Evolutionary conservation across 2,797 vertebrate genomes (phyloP).

Genomic region (Gallirallus australis): DNA sequence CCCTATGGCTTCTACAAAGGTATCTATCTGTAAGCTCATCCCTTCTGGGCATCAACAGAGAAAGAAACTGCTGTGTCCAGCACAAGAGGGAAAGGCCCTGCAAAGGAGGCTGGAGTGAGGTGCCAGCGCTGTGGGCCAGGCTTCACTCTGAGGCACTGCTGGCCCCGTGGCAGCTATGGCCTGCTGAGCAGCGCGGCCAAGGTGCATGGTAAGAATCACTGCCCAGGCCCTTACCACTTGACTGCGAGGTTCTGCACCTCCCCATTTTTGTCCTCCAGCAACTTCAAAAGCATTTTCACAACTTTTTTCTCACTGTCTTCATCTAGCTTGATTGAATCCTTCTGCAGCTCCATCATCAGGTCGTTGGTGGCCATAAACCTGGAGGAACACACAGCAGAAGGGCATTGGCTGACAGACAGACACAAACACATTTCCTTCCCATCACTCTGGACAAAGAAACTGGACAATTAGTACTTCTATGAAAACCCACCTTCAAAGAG

Average conservation of each 20-base stretch:
- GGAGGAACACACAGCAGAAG: background rate
- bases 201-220: background rate
- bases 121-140: background rate
- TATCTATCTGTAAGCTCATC: background rate
- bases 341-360: conserved; percentile 95
- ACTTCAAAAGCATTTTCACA: conserved; percentile 90
- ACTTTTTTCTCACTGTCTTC: conserved; percentile 96
- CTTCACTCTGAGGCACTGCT: fast-evolving
- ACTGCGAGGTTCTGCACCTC: conserved; percentile 97
- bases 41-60: background rate
- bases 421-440: background rate
- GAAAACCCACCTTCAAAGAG: background rate
- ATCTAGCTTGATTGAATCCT: conserved; percentile 94
- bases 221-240: conserved; percentile 85
- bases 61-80: background rate
- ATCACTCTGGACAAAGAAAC: background rate
- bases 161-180: no score
- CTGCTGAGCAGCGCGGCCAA: background rate
- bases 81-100: background rate
- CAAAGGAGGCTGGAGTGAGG: background rate
- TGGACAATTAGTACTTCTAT: background rate
- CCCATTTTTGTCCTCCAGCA: conserved; percentile 95
- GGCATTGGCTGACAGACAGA: background rate
- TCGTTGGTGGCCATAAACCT: conserved; percentile 99
- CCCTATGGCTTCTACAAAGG: background rate